Conservation (phyloP, 2,888 invertebrate species). For the Brachyptera risi region DNA sequence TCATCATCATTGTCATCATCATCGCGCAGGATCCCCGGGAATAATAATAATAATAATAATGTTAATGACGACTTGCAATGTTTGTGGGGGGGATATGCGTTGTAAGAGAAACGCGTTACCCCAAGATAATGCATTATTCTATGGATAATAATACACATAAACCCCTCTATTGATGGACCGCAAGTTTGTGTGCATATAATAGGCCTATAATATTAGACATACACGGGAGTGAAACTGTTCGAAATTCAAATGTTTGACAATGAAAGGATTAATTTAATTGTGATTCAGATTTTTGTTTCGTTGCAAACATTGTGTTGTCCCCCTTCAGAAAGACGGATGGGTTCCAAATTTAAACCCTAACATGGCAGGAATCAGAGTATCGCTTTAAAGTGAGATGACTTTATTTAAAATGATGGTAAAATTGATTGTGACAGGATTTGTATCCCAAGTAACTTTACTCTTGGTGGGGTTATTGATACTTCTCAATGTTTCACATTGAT, state of each 20-base stretch:
- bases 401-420: too few species aligned
- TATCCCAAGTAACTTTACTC: too few species aligned
- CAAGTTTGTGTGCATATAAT: neutral
- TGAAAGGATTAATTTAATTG: conserved; percentile 16
- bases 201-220: neutral
- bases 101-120: conserved; percentile 12
- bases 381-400: too few species aligned
- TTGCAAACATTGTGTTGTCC: too few species aligned
- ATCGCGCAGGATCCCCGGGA: neutral
- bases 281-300: neutral
- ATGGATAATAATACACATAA: too few species aligned
- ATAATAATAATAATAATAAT: neutral
- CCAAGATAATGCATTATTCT: conserved; percentile 10
- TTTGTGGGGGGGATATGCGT: neutral
- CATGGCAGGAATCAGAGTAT: too few species aligned
- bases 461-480: too few species aligned
- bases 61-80: conserved; percentile 21
- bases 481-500: too few species aligned
- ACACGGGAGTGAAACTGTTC: neutral
- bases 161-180: neutral
- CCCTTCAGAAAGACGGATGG: too few species aligned
- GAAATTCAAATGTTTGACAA: conserved; percentile 16
- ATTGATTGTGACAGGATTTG: too few species aligned
- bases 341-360: too few species aligned
- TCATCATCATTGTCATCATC: conserved; percentile 27